A percentile compares a stretch with the other conserved stretches of the same genome.
Conservation (phyloP, 35 echinoderm and acorn worm genomes). For the Ptychodera flava region DNA sequence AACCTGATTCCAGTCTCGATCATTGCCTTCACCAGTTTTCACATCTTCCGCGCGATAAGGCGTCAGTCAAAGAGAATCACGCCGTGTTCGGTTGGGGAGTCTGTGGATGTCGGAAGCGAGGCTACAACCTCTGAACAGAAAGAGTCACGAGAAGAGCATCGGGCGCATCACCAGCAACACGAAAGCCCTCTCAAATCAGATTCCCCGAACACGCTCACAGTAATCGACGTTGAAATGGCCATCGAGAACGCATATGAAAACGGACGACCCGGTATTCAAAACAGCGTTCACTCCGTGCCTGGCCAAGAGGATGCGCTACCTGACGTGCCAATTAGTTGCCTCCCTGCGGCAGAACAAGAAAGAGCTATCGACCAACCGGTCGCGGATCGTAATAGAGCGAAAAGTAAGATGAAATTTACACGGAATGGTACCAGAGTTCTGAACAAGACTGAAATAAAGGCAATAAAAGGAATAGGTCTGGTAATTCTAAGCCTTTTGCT, state of each 20-base stretch:
- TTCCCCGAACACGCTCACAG: neutral
- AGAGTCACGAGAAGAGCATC: no score
- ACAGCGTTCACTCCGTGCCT: neutral
- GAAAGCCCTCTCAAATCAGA: neutral
- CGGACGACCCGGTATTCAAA: neutral
- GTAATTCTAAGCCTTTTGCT: neutral
- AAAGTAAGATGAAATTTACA: no score
- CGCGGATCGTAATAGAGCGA: neutral
- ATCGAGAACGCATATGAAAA: neutral
- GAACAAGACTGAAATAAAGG: neutral
- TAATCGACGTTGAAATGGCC: neutral
- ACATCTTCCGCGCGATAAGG: neutral
- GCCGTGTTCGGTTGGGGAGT: neutral
- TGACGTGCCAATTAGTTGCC: neutral
- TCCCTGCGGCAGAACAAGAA: neutral
- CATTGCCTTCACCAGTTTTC: neutral
- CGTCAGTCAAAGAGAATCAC: neutral
- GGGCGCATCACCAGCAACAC: no score
- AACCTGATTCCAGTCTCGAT: neutral
- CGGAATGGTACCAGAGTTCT: neutral
- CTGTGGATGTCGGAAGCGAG: no score
- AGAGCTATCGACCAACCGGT: neutral
- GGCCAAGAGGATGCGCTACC: neutral
- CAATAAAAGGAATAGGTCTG: neutral
- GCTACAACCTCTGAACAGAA: no score